Percentiles rank a stretch among this genome's conserved stretches.
These are phyloP conservation scores for Heliothis peltigera DNA, from an alignment of 2,888 invertebrate genomes.

Conservation along the genomic window DNA sequence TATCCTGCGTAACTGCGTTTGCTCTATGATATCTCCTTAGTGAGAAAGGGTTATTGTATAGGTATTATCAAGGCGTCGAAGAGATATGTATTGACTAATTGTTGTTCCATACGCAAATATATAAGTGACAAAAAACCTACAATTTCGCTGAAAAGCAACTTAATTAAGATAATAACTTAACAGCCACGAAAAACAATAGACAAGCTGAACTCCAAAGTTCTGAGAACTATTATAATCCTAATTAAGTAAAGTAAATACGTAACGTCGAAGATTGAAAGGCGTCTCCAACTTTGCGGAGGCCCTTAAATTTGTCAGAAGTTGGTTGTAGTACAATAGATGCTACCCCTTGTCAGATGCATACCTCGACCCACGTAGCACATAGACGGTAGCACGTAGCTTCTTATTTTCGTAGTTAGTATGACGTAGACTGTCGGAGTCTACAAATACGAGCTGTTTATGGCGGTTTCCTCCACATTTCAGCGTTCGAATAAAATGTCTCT, in stretches of 20 bases:
- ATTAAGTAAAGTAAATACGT: constrained; percentile 11
- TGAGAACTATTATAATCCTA: background rate
- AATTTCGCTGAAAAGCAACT: background rate
- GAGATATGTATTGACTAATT: too few species aligned
- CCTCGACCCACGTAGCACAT: constrained; percentile 15
- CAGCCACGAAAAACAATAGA: constrained; percentile 3
- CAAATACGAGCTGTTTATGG: too few species aligned
- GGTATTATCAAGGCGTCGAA: too few species aligned
- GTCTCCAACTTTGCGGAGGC: constrained; percentile 24
- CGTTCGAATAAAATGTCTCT: too few species aligned
- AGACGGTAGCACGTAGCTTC: background rate
- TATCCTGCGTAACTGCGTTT: too few species aligned
- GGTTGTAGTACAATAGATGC: constrained; percentile 17
- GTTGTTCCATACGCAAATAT: too few species aligned
- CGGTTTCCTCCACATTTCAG: too few species aligned
- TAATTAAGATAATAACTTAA: background rate
- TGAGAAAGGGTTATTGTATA: too few species aligned
- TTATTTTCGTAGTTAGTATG: constrained; percentile 14
- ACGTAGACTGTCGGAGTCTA: constrained; percentile 33
- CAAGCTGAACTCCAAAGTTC: constrained; percentile 1
- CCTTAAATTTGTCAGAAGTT: constrained; percentile 42
- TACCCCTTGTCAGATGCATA: constrained; percentile 49
- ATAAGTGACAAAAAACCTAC: too few species aligned
- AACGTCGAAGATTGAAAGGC: constrained; percentile 27
- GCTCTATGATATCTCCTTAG: too few species aligned